phyloP scores from a whole-genome alignment of 1,140 invertebrate genomes.

The Scylla paramamosain region DNA sequence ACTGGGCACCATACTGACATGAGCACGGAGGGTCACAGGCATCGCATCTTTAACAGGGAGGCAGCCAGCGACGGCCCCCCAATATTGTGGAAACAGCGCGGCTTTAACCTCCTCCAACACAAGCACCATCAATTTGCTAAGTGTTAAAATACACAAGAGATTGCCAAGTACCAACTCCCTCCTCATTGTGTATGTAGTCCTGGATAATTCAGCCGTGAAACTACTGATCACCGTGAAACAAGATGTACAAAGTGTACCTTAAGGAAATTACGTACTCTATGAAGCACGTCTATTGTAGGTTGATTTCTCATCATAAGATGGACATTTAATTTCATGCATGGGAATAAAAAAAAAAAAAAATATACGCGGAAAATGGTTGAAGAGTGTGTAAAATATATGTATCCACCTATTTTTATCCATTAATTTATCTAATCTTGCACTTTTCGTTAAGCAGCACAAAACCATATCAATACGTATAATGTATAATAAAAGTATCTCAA shows the following conservation, averaged over 20 bases:
- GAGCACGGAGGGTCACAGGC: neutral
- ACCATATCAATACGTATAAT: too few species aligned
- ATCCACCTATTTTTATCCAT: too few species aligned
- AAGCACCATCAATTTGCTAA: slow-evolving; percentile 22
- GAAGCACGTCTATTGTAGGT: too few species aligned
- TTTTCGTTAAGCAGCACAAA: too few species aligned
- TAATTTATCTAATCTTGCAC: too few species aligned
- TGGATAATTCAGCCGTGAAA: neutral
- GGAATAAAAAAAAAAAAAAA: too few species aligned
- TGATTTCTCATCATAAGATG: too few species aligned
- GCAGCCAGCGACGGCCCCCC: neutral
- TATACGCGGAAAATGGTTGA: too few species aligned
- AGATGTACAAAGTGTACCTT: neutral
- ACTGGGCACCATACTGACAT: neutral
- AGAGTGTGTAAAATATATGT: too few species aligned
- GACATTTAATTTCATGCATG: too few species aligned
- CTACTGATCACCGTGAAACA: neutral
- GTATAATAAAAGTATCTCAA: too few species aligned
- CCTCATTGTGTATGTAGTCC: neutral
- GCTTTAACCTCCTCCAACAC: slow-evolving; percentile 20
- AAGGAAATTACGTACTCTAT: too few species aligned
- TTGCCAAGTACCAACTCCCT: neutral
- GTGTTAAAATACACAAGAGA: slow-evolving; percentile 23
- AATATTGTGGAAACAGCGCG: slow-evolving; percentile 1
- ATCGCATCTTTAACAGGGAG: slow-evolving; percentile 12